Evolutionary conservation across 2,113 vertebrate genomes (phyloP).

Genomic region (Aspidoscelis tigris): DNA sequence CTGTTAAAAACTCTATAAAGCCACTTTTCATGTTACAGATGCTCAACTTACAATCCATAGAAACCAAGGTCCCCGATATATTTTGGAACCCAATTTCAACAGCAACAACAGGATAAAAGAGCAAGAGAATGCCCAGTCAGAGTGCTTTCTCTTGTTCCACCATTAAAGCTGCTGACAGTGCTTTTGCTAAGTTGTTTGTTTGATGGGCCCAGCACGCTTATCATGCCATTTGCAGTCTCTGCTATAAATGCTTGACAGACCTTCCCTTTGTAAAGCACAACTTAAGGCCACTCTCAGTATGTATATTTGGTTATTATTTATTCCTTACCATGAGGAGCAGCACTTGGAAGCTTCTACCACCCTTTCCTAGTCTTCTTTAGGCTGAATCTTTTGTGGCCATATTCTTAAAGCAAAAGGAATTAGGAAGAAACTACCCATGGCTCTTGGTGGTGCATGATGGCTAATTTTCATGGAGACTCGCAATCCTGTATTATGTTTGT

Average conservation of each 20-base stretch:
- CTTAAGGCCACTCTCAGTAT: neutral
- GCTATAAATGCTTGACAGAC: neutral
- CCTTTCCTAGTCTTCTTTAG: neutral
- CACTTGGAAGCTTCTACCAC: neutral
- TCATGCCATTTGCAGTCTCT: too few species aligned
- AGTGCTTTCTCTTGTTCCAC: too few species aligned
- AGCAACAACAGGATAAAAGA: too few species aligned
- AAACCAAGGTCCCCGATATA: too few species aligned
- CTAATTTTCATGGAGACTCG: neutral
- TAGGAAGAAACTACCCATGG: neutral
- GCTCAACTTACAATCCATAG: too few species aligned
- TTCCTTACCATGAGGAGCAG: neutral
- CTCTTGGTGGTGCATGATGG: neutral
- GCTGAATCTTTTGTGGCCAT: neutral
- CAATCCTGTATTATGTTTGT: neutral
- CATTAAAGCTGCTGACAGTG: too few species aligned
- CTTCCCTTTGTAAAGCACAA: neutral
- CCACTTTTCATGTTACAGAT: too few species aligned
- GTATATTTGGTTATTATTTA: neutral
- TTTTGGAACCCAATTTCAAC: too few species aligned
- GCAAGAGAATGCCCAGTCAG: too few species aligned
- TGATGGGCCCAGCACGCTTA: neutral
- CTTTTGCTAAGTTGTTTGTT: neutral
- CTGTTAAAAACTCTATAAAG: too few species aligned
- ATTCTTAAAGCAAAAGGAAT: neutral